Conservation (phyloP, 2,113 vertebrate genomes). For the Mugil cephalus region DNA sequence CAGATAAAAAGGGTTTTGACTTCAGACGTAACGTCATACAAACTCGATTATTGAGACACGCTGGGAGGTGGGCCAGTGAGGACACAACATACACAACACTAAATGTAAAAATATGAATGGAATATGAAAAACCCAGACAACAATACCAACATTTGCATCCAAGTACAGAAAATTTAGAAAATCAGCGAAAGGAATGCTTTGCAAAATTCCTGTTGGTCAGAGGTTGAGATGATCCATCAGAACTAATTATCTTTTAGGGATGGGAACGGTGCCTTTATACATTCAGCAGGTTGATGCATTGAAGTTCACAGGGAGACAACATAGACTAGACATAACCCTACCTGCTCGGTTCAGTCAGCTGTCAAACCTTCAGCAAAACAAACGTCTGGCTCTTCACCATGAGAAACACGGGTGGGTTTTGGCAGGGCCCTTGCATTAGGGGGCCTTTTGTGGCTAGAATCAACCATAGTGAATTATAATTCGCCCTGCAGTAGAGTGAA, state of each 20-base stretch:
- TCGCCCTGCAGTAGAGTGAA: constrained; percentile 42
- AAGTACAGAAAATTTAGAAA: too few species aligned
- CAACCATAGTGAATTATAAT: constrained; percentile 52
- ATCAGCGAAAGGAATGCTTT: too few species aligned
- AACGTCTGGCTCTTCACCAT: constrained; percentile 20
- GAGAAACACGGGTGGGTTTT: constrained; percentile 36
- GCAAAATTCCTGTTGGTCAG: too few species aligned
- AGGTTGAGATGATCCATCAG: too few species aligned
- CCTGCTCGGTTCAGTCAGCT: constrained; percentile 11
- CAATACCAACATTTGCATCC: too few species aligned
- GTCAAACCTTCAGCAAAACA: constrained; percentile 36
- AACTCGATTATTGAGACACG: background rate
- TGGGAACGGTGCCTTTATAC: too few species aligned
- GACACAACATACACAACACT: too few species aligned
- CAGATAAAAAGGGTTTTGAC: background rate
- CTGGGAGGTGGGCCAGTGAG: background rate
- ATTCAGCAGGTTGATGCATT: too few species aligned
- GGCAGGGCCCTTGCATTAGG: constrained; percentile 39
- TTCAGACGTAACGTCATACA: background rate
- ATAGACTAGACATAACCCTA: constrained; percentile 2
- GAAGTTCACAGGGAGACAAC: background rate
- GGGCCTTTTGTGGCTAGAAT: constrained; percentile 45
- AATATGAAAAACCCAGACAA: too few species aligned
- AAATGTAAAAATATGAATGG: too few species aligned
- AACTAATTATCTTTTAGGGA: too few species aligned